Base-by-base conservation (phyloP, 2,888 invertebrate species). In the Coleophora flavipennella region DNA sequence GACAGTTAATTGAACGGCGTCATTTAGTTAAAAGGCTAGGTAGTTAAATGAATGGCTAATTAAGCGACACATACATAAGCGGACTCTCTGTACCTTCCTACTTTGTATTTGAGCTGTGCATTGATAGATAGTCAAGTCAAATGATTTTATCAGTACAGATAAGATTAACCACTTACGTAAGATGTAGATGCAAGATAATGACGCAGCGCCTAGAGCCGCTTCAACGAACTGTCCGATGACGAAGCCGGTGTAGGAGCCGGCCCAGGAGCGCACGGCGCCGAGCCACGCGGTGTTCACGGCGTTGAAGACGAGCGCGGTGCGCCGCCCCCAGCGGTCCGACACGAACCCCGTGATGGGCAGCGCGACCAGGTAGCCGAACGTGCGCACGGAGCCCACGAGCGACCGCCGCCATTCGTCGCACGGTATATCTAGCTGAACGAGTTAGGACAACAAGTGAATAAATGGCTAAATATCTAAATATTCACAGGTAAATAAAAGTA, bases 351-450 rank as follows among this genome's bases (percentile, higher is more conserved):
- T 87, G 47, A 91, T 72, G 10, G 91, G 90, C 45, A 91, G 76
- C 2, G 90, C 91, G 36, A 88, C 62, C 53, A 92, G 86, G 42
- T 89, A 88, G 14, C 92, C 92, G 28, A 89, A 51, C 35, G 89
- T 91, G 44, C 91, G 88, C 1, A 90, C 70, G 1, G 92, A 90
- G 1, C 92, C 92, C 25, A 92, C 89, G 39, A 92, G 57, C 0
- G 91, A 85, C 13, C 92, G 75, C 47, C 88, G 89, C 92, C 92
- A 92, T 80, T 78, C 85, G 13, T 88, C 85, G 51, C 91, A 91
- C 1, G 87, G 87, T 13, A 91, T 58, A 20, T 67, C 74, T 55
- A 86, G 90, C 38, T 43, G 31, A n/a, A n/a, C 8, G 7, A 32
- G 12, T 3, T 9, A 13, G 7, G 6, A 20, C 20, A 37, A 37